These are phyloP conservation scores for Merops nubicus DNA, from an alignment of 2,113 vertebrate genomes.

Conservation along the genomic window DNA sequence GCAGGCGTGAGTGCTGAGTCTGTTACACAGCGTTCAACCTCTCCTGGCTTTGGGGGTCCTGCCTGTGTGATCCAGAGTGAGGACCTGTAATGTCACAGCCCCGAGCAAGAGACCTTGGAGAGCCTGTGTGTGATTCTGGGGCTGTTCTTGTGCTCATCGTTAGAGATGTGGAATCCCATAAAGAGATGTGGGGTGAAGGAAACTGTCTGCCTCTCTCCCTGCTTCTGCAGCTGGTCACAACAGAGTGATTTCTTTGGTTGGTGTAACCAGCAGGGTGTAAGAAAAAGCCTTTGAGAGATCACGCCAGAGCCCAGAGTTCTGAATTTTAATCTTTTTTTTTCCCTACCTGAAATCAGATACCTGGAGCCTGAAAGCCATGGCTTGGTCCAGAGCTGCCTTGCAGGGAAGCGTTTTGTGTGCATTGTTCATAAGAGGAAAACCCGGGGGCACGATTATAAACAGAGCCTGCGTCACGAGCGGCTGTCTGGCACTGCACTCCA, in stretches of 20 bases:
- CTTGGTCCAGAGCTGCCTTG: neutral
- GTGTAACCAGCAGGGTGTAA: neutral
- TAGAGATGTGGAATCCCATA: neutral
- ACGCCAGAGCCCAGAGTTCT: neutral
- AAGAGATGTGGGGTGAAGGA: neutral
- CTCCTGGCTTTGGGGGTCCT: neutral
- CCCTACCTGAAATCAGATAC: neutral
- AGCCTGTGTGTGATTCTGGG: neutral
- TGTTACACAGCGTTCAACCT: neutral
- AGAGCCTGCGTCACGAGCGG: neutral
- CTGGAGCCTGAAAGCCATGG: neutral
- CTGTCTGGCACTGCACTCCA: neutral
- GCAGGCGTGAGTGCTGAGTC: fast-evolving
- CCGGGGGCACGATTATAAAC: slow-evolving; percentile 28
- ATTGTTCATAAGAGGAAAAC: slow-evolving; percentile 50
- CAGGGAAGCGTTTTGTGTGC: neutral
- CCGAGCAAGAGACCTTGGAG: neutral
- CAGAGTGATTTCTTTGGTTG: neutral
- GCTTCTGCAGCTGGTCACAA: neutral
- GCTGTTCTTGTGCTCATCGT: neutral
- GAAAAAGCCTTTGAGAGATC: neutral
- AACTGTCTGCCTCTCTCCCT: fast-evolving
- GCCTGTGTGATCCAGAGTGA: neutral
- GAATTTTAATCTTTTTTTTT: neutral
- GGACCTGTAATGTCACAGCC: neutral